Percentiles rank a stretch among this genome's conserved stretches.
Conservation (phyloP, 2,888 invertebrate species). For the Perithous albicinctus region DNA sequence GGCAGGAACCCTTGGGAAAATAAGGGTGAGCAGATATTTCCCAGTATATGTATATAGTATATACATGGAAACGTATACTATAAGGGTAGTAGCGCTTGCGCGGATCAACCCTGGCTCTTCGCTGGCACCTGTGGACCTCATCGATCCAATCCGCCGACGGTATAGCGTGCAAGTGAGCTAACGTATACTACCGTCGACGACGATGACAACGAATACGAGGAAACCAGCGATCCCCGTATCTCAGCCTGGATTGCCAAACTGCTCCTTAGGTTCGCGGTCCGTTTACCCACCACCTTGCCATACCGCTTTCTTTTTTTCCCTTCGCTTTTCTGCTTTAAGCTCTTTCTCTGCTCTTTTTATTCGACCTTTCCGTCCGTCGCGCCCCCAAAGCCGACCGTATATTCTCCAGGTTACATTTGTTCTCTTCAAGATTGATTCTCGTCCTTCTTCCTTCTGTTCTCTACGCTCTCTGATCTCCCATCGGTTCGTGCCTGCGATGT, state of each 20-base stretch:
- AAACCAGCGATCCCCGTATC: slow-evolving; percentile 36
- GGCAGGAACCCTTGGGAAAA: neutral
- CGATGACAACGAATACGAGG: slow-evolving; percentile 42
- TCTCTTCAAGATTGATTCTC: slow-evolving; percentile 18
- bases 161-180: slow-evolving; percentile 53
- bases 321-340: neutral
- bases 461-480: neutral
- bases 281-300: slow-evolving; percentile 31
- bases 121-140: slow-evolving; percentile 84
- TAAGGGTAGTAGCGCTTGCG: slow-evolving; percentile 80
- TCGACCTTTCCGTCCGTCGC: slow-evolving; percentile 18
- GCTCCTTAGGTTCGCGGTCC: slow-evolving; percentile 31
- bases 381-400: neutral
- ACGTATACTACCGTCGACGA: slow-evolving; percentile 38
- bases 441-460: neutral
- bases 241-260: slow-evolving; percentile 32
- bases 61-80: slow-evolving; percentile 33
- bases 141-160: slow-evolving; percentile 80
- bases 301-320: neutral
- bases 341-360: neutral
- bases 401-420: slow-evolving; percentile 25
- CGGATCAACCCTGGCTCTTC: slow-evolving; percentile 74
- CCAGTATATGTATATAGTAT: neutral
- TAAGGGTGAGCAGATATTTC: slow-evolving; percentile 35
- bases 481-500: neutral